phyloP scores from a whole-genome alignment of 2,888 invertebrate genomes.

The Drosophila atroscutellata region DNA sequence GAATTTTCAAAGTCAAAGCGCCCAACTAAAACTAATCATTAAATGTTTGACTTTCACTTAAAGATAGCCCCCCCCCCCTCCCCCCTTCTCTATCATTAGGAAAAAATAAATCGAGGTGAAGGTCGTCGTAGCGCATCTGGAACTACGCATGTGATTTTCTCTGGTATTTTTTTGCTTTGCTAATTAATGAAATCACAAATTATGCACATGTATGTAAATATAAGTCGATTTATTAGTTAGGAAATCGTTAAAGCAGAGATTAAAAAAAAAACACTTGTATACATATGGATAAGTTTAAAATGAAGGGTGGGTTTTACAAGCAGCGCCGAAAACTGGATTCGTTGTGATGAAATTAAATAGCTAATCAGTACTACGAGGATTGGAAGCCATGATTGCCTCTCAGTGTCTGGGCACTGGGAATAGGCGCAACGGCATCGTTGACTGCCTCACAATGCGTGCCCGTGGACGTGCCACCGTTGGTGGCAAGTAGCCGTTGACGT shows the following conservation, averaged over 20 bases:
- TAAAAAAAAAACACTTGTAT: slow-evolving; percentile 15
- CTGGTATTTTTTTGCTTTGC: neutral
- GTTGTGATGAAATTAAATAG: slow-evolving; percentile 48
- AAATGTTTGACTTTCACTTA: slow-evolving; percentile 41
- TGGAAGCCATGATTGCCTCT: neutral
- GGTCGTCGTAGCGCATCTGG: slow-evolving; percentile 19
- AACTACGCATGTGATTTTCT: neutral
- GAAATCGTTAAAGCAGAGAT: slow-evolving; percentile 44
- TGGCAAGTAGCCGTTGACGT: slow-evolving; percentile 52
- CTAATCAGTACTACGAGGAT: neutral
- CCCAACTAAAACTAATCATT: slow-evolving; percentile 6
- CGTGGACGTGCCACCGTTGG: slow-evolving; percentile 59
- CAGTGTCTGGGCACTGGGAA: slow-evolving; percentile 48
- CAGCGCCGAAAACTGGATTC: slow-evolving; percentile 13
- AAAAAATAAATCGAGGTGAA: slow-evolving; percentile 18
- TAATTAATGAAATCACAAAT: slow-evolving; percentile 9
- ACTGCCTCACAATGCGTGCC: slow-evolving; percentile 46
- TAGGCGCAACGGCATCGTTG: slow-evolving; percentile 45
- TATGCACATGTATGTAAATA: slow-evolving; percentile 55
- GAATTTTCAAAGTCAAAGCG: slow-evolving; percentile 37
- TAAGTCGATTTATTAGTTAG: slow-evolving; percentile 67
- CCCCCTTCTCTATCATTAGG: neutral
- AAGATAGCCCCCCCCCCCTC: neutral
- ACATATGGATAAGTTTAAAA: slow-evolving; percentile 2
- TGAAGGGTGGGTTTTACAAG: slow-evolving; percentile 31